Evolutionary conservation across 2,797 vertebrate species (phyloP).

Genomic region (Nannoperca australis): DNA sequence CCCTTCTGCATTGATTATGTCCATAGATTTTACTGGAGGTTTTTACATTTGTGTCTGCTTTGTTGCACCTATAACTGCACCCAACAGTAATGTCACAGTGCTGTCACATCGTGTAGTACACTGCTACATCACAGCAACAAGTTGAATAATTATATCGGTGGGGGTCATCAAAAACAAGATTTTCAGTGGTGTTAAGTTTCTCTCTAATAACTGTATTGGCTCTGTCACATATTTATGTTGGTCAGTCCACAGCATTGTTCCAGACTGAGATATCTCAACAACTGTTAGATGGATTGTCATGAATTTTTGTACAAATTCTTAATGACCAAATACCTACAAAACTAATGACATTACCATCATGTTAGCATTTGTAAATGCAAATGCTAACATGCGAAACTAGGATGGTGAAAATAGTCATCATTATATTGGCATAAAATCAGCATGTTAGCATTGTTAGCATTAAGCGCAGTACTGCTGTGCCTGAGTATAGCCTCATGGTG

Average conservation of each 20-base stretch:
- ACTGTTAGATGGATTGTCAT: neutral
- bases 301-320: neutral
- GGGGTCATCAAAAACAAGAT: too few species aligned
- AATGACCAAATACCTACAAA: neutral
- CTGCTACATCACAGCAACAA: neutral
- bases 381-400: neutral
- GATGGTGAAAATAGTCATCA: neutral
- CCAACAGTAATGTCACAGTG: constrained; percentile 5
- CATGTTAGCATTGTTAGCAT: neutral
- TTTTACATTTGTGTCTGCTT: neutral
- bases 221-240: neutral
- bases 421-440: neutral
- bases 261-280: too few species aligned
- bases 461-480: too few species aligned
- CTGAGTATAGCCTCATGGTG: too few species aligned
- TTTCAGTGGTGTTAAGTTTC: neutral
- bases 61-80: neutral
- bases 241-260: neutral
- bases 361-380: too few species aligned
- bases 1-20: neutral
- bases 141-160: too few species aligned
- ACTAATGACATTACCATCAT: neutral
- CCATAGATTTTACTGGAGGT: neutral
- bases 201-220: neutral
- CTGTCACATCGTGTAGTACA: neutral